These are phyloP conservation scores for Psephotus haematonotus DNA, from an alignment of 2,113 vertebrate species.

Conservation along the genomic window DNA sequence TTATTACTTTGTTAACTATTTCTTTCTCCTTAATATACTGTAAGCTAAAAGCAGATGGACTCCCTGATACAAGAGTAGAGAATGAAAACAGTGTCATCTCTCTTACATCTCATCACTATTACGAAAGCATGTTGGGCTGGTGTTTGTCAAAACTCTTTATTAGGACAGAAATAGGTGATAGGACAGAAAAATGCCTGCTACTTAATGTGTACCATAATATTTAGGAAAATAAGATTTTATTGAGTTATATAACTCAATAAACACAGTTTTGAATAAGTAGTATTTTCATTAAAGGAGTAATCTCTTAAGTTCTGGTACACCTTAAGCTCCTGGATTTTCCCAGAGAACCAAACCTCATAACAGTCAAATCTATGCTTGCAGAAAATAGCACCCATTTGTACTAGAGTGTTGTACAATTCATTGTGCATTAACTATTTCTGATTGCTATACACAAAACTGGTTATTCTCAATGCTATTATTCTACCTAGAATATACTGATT, in stretches of 20 bases:
- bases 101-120: neutral
- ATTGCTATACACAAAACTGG: neutral
- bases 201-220: fast-evolving
- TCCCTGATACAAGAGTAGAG: neutral
- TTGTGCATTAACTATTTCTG: neutral
- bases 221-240: neutral
- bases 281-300: neutral
- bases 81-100: neutral
- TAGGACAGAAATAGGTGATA: neutral
- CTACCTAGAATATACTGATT: neutral
- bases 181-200: neutral
- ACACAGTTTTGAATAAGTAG: neutral
- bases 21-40: neutral
- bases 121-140: neutral
- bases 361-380: neutral
- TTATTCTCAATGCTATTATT: neutral
- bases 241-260: neutral
- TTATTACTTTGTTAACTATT: neutral
- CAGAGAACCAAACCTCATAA: neutral
- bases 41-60: neutral
- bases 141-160: neutral
- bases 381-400: neutral
- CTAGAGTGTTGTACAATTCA: neutral
- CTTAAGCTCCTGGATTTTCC: neutral
- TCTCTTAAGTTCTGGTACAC: neutral